phyloP scores from a whole-genome alignment of 2,113 vertebrate species.

The Zootoca vivipara region DNA sequence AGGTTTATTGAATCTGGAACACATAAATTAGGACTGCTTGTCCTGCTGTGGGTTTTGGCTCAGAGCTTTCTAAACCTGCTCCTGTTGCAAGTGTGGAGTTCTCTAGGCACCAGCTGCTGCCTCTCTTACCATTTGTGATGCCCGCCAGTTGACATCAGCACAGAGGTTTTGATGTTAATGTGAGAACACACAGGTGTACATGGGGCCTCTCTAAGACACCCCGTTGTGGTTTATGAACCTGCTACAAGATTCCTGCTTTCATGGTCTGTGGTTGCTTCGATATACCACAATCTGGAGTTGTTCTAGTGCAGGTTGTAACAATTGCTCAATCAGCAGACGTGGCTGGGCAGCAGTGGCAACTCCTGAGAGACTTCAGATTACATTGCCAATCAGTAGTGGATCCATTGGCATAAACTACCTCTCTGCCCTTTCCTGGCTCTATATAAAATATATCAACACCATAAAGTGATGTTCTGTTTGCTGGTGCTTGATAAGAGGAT shows the following conservation, averaged over 20 bases:
- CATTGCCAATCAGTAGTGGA: not conserved
- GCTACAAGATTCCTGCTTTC: not conserved
- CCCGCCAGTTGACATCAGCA: not conserved
- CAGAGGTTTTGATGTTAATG: not conserved
- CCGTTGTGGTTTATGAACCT: not conserved
- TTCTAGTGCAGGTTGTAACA: not conserved
- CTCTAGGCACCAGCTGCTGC: too few relatives aligned
- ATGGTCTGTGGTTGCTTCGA: not conserved
- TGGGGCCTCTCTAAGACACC: not conserved
- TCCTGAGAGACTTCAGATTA: not conserved
- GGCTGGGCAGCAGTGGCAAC: not conserved
- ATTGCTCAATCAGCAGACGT: not conserved
- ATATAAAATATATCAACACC: not conserved
- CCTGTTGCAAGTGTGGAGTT: not conserved
- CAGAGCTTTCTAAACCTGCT: not conserved
- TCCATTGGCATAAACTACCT: not conserved
- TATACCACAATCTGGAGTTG: not conserved
- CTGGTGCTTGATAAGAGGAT: not conserved
- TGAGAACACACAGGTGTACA: not conserved
- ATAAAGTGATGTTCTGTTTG: not conserved
- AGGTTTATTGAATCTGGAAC: constrained; percentile 17
- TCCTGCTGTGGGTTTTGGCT: not conserved
- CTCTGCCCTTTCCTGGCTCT: not conserved
- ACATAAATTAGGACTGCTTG: not conserved
- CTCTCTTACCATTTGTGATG: not conserved